Percentiles rank a stretch among this genome's conserved stretches.
phyloP scores from a whole-genome alignment of 2,113 vertebrate species.

The Fulmarus glacialis region DNA sequence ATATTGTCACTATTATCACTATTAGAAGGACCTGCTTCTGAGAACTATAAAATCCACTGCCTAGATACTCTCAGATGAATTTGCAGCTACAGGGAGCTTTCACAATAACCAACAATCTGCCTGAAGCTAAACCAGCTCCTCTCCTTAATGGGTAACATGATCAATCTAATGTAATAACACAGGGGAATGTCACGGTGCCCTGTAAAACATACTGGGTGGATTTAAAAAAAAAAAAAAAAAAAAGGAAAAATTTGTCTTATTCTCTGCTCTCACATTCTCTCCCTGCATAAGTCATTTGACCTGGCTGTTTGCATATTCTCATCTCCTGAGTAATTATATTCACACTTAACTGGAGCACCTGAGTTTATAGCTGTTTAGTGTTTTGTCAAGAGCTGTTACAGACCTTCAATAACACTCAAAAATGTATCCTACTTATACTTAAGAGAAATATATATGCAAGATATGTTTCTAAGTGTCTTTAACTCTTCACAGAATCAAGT shows the following conservation, averaged over 20 bases:
- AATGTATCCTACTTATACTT: background rate
- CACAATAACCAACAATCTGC: background rate
- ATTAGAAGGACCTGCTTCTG: background rate
- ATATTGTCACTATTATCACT: background rate
- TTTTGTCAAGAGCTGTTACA: background rate
- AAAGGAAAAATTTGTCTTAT: background rate
- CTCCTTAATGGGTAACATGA: background rate
- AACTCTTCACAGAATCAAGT: background rate
- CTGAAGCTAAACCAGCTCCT: rapidly evolving
- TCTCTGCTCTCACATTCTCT: background rate
- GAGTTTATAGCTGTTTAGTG: background rate
- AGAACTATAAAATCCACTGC: background rate
- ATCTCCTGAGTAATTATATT: background rate
- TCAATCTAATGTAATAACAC: background rate
- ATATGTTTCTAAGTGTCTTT: background rate
- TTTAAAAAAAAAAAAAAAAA: background rate
- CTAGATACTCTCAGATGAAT: background rate
- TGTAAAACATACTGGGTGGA: rapidly evolving
- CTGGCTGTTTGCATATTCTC: background rate
- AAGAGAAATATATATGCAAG: background rate
- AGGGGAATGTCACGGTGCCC: background rate
- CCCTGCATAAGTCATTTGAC: background rate
- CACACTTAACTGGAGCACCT: background rate
- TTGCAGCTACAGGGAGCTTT: background rate
- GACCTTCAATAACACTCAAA: background rate